phyloP scores from a whole-genome alignment of 2,113 vertebrate genomes.

The Ceyx margarethae region DNA sequence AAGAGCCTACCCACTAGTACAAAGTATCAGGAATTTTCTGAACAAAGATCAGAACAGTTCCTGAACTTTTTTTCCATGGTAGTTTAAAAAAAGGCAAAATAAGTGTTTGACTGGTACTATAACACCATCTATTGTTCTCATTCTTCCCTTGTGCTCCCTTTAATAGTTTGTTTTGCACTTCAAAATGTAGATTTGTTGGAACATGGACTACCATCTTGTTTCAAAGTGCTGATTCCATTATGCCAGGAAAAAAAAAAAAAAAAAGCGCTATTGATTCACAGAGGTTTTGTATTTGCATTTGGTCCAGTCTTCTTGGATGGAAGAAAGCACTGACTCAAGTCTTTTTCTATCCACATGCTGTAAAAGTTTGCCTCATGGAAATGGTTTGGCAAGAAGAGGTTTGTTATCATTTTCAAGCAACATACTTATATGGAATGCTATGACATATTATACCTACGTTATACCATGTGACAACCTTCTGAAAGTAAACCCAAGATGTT shows the following conservation, averaged over 20 bases:
- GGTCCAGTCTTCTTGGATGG: neutral
- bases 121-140: neutral
- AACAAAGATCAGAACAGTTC: neutral
- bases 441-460: neutral
- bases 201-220: fast-evolving
- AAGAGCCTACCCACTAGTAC: neutral
- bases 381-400: neutral
- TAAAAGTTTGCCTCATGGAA: neutral
- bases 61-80: neutral
- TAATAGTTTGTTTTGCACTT: neutral
- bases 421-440: neutral
- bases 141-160: neutral
- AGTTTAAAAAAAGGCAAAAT: neutral
- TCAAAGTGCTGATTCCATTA: neutral
- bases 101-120: neutral
- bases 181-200: neutral
- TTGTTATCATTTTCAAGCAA: neutral
- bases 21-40: neutral
- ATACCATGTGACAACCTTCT: neutral
- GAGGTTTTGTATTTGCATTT: neutral
- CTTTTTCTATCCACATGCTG: neutral
- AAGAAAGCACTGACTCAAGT: neutral
- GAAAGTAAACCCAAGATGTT: neutral
- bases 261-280: neutral
- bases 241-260: neutral